Evolutionary conservation across 2,888 invertebrate species (phyloP).

Genomic region (Zaprionus obscuricornis): DNA sequence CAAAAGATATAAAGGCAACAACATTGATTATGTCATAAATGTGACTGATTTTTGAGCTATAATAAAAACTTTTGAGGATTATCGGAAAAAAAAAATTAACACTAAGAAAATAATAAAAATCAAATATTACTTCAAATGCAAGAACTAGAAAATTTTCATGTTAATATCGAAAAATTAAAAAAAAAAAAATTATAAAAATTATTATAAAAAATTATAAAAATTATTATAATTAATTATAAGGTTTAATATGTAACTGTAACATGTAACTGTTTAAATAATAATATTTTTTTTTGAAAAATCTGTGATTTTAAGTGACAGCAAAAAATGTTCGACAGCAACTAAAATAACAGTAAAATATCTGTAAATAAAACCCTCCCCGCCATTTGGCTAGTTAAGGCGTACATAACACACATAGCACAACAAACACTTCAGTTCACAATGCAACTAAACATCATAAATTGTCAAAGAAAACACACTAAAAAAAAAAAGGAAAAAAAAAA

Average conservation of each 20-base stretch:
- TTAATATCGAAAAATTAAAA: too few species aligned
- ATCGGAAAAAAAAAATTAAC: not conserved
- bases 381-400: not conserved
- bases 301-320: too few species aligned
- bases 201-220: too few species aligned
- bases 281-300: too few species aligned
- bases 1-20: conserved; percentile 29
- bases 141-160: too few species aligned
- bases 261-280: too few species aligned
- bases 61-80: conserved; percentile 11
- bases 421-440: conserved; percentile 43
- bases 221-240: too few species aligned
- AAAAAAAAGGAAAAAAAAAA: conserved; percentile 17
- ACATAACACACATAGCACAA: conserved; percentile 12
- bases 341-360: conserved; percentile 28
- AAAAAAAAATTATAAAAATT: too few species aligned
- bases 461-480: conserved; percentile 37
- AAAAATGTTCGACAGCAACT: too few species aligned
- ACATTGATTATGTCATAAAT: conserved; percentile 58
- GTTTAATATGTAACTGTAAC: too few species aligned
- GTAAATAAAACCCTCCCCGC: not conserved
- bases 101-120: too few species aligned
- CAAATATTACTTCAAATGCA: too few species aligned
- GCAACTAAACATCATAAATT: conserved; percentile 50
- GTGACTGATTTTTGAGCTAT: conserved; percentile 23